Evolutionary conservation across 2,797 vertebrate species (phyloP).

Genomic region (Muraenolepis orangiensis): DNA sequence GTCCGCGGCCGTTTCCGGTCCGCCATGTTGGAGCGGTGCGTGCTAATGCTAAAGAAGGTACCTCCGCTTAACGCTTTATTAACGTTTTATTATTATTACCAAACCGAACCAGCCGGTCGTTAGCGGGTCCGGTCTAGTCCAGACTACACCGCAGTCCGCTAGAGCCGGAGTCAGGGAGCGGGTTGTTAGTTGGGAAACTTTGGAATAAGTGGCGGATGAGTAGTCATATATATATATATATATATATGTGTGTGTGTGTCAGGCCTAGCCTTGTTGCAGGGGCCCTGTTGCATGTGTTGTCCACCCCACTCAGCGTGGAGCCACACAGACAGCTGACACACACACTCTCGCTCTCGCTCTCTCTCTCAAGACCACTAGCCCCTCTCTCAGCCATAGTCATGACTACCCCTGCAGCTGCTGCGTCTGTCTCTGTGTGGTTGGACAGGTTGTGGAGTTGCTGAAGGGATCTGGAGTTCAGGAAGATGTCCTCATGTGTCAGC

Average conservation of each 20-base stretch:
- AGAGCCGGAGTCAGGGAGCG: not conserved
- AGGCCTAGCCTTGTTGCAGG: constrained; percentile 46
- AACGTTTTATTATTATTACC: no score
- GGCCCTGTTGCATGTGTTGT: constrained; percentile 67
- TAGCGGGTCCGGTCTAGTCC: not conserved
- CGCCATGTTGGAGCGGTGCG: constrained; percentile 73
- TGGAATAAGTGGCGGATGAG: not conserved
- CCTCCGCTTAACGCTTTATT: not conserved
- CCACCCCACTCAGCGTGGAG: constrained; percentile 45
- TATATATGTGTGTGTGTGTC: no score
- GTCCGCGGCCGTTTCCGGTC: constrained; percentile 83
- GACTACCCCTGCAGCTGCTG: not conserved
- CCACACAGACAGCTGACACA: constrained; percentile 38
- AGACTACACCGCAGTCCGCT: not conserved
- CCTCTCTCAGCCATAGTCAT: not conserved
- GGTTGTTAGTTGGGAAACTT: not conserved
- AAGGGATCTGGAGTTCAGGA: no score
- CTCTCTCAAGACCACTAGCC: no score
- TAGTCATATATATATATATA: no score
- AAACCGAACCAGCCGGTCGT: not conserved
- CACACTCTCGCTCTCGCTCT: no score
- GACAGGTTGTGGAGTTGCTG: no score
- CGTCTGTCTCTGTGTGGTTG: no score
- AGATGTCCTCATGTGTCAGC: not conserved
- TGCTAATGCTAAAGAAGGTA: not conserved